Base-by-base conservation (phyloP, 2,888 invertebrate genomes). In the Nomada ferruginata region DNA sequence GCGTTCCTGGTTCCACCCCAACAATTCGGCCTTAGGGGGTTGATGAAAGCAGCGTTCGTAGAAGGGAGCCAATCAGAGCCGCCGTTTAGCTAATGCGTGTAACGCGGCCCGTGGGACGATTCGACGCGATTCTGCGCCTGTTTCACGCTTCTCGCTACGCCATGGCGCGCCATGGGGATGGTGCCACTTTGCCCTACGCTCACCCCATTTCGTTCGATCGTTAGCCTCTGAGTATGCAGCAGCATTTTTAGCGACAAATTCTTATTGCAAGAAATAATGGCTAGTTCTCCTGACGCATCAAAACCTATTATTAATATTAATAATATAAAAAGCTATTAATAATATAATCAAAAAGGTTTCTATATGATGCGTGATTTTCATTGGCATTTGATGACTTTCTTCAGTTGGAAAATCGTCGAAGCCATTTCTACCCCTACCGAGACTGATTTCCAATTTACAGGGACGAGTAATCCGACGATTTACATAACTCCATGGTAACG, bases 401-500 rank as follows among this genome's bases (percentile, higher is more conserved):
- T 29, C 29, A 2, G 18, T 10, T 20, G 36, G 64, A 18, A 20
- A 5, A 9, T 26, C 18, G 36, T 77, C 36, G 42, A 36, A 13
- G 52, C 53, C 70, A 61, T 74, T 29, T 20, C 77, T 50, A 64
- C 29, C 66, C 52, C 36, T 26, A 3, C 47, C 7, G n/a, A 18
- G 52, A 63, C 47, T 84, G 77, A 85, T 89, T 89, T 89, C 88
- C 90, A 91, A 91, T 90, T 91, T 91, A 80, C 90, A 85, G 85
- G 83, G 84, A 73, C 88, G 82, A 82, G 87, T 90, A 90, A 88
- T 90, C 90, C 88, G 74, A 74, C 83, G 87, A 91, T 91, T 91
- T 91, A 91, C 91, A 91, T 91, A 91, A 90, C 90, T 87, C 89
- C 88, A 89, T 89, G 87, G 88, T 86, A 89, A 89, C 85, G 79